Evolutionary conservation across 2,797 vertebrate species (phyloP).

Genomic region (Pristis pectinata): DNA sequence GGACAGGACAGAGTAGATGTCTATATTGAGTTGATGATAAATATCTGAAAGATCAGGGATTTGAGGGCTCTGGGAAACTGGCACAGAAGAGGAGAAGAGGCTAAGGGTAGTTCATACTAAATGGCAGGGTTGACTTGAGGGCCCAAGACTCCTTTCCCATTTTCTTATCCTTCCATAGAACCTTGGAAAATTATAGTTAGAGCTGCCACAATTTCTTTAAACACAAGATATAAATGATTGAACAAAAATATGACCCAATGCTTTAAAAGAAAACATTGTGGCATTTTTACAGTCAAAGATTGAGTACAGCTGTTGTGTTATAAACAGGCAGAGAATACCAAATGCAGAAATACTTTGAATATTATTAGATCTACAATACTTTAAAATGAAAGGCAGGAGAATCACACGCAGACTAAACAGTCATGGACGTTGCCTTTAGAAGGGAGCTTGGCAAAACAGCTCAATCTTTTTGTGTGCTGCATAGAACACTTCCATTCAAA

Average conservation of each 20-base stretch:
- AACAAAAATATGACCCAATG: too few relatives aligned
- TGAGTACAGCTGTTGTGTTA: background rate
- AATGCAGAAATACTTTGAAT: background rate
- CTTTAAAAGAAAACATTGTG: too few relatives aligned
- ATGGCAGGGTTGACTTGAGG: too few relatives aligned
- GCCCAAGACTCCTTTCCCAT: background rate
- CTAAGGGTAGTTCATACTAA: too few relatives aligned
- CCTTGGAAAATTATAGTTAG: background rate
- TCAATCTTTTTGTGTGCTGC: too few relatives aligned
- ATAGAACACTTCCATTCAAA: background rate
- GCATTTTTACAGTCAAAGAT: background rate
- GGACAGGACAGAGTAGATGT: too few relatives aligned
- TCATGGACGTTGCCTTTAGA: background rate
- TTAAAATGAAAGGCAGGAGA: background rate
- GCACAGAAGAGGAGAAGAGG: too few relatives aligned
- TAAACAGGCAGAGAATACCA: background rate
- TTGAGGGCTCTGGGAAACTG: too few relatives aligned
- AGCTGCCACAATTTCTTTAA: background rate
- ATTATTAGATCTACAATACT: background rate
- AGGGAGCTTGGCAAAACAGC: background rate
- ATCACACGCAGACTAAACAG: background rate
- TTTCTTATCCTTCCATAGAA: background rate
- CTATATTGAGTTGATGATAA: too few relatives aligned
- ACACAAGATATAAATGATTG: background rate
- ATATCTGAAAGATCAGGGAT: too few relatives aligned